Conservation (phyloP, 2,888 invertebrate species). For the Papilio elwesi region DNA sequence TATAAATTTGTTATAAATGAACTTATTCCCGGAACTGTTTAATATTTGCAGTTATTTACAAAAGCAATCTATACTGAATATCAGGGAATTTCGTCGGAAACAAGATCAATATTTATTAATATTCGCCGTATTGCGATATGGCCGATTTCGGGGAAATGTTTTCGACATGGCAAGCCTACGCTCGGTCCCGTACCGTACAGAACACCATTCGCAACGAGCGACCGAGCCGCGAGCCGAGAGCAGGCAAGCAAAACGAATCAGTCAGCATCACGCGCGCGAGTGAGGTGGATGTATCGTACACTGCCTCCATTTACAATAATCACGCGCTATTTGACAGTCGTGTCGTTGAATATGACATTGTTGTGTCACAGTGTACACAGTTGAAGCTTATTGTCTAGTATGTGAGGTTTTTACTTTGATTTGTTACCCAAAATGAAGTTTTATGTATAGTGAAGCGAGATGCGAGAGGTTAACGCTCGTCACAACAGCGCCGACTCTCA, state of each 20-base stretch:
- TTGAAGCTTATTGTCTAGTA: conserved; percentile 62
- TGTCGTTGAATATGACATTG: conserved; percentile 73
- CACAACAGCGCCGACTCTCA: conserved; percentile 82
- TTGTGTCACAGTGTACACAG: conserved; percentile 70
- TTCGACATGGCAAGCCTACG: conserved; percentile 21
- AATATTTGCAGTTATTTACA: neutral
- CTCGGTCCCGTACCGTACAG: conserved; percentile 29
- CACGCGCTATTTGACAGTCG: conserved; percentile 79
- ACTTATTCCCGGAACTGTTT: neutral
- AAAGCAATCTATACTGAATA: neutral
- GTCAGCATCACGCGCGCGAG: conserved; percentile 80
- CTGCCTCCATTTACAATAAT: conserved; percentile 59
- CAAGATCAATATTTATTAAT: conserved; percentile 14
- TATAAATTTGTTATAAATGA: neutral
- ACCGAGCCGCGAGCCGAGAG: conserved; percentile 46
- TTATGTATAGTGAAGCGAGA: conserved; percentile 66
- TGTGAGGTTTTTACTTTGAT: conserved; percentile 57
- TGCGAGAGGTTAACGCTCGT: conserved; percentile 83
- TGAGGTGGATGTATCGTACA: conserved; percentile 66
- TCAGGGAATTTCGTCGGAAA: neutral
- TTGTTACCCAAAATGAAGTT: conserved; percentile 55
- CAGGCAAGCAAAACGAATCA: conserved; percentile 67
- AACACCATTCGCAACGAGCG: conserved; percentile 28
- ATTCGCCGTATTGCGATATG: neutral
- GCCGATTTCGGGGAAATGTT: conserved; percentile 22